Evolutionary conservation across 2,113 vertebrate genomes (phyloP).

Genomic region (Malaclemys terrapin): DNA sequence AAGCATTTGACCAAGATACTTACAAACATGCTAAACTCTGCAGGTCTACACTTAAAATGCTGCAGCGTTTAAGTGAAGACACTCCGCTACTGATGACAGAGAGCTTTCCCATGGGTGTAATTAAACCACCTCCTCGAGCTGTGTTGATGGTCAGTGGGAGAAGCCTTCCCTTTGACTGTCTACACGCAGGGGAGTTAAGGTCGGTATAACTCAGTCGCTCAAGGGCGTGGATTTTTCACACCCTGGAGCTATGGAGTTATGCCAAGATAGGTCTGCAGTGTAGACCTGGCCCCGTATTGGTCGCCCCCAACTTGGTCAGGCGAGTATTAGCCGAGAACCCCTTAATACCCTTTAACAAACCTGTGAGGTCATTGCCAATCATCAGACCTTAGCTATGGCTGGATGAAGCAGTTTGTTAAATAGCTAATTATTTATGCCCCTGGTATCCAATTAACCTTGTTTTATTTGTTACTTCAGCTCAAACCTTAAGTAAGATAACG

Average conservation of each 20-base stretch:
- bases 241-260: too few relatives aligned
- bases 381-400: neutral
- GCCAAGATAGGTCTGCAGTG: too few relatives aligned
- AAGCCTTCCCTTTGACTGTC: neutral
- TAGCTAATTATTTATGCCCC: neutral
- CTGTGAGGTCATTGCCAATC: neutral
- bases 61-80: neutral
- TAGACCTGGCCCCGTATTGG: neutral
- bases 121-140: neutral
- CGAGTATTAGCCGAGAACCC: neutral
- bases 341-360: neutral
- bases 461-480: neutral
- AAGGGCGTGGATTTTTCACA: too few relatives aligned
- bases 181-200: fast-evolving
- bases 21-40: neutral
- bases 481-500: neutral
- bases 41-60: neutral
- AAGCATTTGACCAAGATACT: neutral
- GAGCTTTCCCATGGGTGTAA: neutral
- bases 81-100: too few relatives aligned
- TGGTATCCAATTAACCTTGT: neutral
- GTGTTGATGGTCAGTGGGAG: neutral
- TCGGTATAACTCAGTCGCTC: neutral
- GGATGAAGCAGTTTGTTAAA: neutral
- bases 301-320: neutral